Conservation (phyloP, 2,888 invertebrate genomes). For the Plebejus melissa region DNA sequence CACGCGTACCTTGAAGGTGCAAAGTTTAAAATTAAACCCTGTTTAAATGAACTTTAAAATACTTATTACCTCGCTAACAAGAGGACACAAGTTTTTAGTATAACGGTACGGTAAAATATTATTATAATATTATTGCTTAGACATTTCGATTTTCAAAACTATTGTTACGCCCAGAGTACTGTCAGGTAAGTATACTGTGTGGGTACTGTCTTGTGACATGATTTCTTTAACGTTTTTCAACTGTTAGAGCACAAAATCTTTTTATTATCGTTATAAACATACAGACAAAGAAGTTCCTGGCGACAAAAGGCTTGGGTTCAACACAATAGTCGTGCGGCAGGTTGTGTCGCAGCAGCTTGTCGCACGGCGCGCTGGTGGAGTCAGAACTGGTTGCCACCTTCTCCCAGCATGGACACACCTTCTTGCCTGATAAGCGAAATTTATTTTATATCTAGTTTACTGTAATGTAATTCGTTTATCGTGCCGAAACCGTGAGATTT, state of each 20-base stretch:
- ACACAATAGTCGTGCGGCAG: slow-evolving; percentile 74
- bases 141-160: no score
- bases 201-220: no score
- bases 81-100: no score
- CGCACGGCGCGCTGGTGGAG: slow-evolving; percentile 47
- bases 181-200: no score
- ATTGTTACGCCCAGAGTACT: no score
- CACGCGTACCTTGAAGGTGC: slow-evolving; percentile 53
- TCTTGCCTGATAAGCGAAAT: slow-evolving; percentile 47
- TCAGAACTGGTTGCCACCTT: slow-evolving; percentile 51
- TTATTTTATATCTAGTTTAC: background rate
- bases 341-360: slow-evolving; percentile 54
- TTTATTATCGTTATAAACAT: slow-evolving; percentile 41
- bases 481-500: no score
- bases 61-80: no score
- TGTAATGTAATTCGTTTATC: no score
- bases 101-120: no score
- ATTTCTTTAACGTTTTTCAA: no score
- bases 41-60: background rate
- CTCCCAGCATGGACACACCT: slow-evolving; percentile 61
- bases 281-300: slow-evolving; percentile 80
- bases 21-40: background rate
- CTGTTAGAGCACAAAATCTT: no score
- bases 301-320: slow-evolving; percentile 64
- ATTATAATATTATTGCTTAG: no score